These are phyloP conservation scores for Aphodius sticticus DNA, from an alignment of 2,888 invertebrate genomes.

Conservation along the genomic window DNA sequence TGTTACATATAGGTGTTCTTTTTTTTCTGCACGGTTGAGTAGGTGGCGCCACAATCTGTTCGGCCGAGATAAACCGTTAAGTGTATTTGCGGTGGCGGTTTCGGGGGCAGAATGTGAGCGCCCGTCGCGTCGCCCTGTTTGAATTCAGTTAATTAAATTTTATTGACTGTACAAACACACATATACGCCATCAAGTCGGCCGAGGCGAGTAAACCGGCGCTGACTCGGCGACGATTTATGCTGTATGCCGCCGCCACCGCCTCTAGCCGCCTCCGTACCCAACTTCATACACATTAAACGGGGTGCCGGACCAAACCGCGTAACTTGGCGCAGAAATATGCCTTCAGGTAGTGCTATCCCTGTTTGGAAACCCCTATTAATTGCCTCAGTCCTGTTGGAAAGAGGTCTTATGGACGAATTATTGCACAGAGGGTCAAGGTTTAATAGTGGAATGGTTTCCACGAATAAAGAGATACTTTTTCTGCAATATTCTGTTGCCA, in stretches of 20 bases:
- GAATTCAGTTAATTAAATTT: slow-evolving; percentile 17
- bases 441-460: neutral
- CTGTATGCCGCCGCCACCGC: slow-evolving; percentile 7
- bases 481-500: too few species aligned
- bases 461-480: too few species aligned
- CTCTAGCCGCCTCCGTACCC: neutral
- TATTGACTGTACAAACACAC: slow-evolving; percentile 24
- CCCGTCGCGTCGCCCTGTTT: slow-evolving; percentile 7
- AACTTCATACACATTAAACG: neutral
- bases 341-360: neutral
- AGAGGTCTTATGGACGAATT: neutral
- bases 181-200: slow-evolving; percentile 20
- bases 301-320: slow-evolving; percentile 15
- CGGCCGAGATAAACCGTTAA: neutral
- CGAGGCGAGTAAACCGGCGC: slow-evolving; percentile 9
- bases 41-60: slow-evolving; percentile 4
- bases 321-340: neutral
- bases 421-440: neutral
- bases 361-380: neutral
- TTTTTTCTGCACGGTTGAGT: neutral
- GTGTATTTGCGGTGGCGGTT: slow-evolving; percentile 4
- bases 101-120: neutral
- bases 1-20: too few species aligned
- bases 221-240: slow-evolving; percentile 11
- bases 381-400: neutral